Base-by-base conservation (phyloP, 1,140 invertebrate genomes). In the Drosophila obscura region DNA sequence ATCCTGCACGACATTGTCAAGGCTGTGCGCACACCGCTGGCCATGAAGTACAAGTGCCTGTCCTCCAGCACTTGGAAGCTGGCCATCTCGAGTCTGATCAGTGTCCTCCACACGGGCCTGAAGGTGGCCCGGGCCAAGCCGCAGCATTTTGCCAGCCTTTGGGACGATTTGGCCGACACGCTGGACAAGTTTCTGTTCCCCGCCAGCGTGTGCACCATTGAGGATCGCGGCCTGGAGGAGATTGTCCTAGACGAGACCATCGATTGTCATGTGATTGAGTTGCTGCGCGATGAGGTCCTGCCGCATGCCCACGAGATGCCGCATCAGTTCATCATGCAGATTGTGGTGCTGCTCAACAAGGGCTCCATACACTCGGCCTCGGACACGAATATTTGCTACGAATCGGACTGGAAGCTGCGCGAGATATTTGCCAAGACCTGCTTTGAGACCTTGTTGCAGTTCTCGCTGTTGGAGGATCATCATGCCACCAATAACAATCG, bases 391-490 rank as follows among this genome's bases (percentile, higher is more conserved):
- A 94, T 93, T 69, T 96, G 97, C 80, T 95, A 95, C 72, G 96
- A 98, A 90, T 95, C 95, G 22, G 96, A 97, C 88, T 92, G 97
- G 63, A 96, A 96, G 65, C 92, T 97, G 64, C 92, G 98, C 19
- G 98, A 99, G 92, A 98, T 99, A 87, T 99, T 99, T 93, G 98
- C 98, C 19, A 96, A 98, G 90, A 96, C 96, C 0, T 99, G 98
- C 91, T 99, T 99, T 90, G 98, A 99, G 92, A 99, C 98, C 1
- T 93, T 99, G 19, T 94, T 99, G 11, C 97, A 99, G 92, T 99
- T 99, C 93, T 98, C 97, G 1, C 93, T 95, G 64, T 93, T 95
- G 28, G 95, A 96, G 85, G 95, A 96, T 73, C 79, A 91, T 24
- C 62, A 48, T 1, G 71, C 85, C 31, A 80, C 82, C 44, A 93